phyloP scores from a whole-genome alignment of 2,888 invertebrate genomes.

The Eueremaeus valkanovi region DNA sequence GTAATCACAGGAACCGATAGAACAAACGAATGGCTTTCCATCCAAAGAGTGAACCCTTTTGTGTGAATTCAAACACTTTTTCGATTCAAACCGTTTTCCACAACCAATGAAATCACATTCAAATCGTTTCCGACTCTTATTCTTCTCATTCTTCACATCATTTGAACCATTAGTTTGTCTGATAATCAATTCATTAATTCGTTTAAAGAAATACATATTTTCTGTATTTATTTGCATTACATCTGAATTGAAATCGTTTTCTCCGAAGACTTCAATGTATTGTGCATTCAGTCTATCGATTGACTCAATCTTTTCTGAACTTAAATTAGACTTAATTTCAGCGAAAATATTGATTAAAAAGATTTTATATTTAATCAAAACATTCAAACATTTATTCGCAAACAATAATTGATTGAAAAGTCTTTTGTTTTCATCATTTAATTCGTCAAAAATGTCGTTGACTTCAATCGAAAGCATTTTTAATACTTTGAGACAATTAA shows the following conservation, averaged over 20 bases:
- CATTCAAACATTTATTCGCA: not conserved
- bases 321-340: not conserved
- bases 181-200: too few species aligned
- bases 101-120: not conserved
- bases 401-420: not conserved
- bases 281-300: not conserved
- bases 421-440: constrained; percentile 3
- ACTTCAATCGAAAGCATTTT: not conserved
- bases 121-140: not conserved
- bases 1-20: not conserved
- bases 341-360: not conserved
- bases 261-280: not conserved
- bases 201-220: not conserved
- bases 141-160: not conserved
- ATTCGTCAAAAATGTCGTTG: not conserved
- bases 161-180: too few species aligned
- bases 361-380: not conserved
- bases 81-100: not conserved
- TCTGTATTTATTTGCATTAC: not conserved
- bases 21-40: too few species aligned
- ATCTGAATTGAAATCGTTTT: not conserved
- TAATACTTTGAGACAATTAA: too few species aligned
- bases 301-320: not conserved
- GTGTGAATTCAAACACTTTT: not conserved
- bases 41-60: too few species aligned